Percentiles rank a stretch among this genome's conserved stretches.
Evolutionary conservation across 2,888 invertebrate species (phyloP).

Genomic region (Girardia tigrina): DNA sequence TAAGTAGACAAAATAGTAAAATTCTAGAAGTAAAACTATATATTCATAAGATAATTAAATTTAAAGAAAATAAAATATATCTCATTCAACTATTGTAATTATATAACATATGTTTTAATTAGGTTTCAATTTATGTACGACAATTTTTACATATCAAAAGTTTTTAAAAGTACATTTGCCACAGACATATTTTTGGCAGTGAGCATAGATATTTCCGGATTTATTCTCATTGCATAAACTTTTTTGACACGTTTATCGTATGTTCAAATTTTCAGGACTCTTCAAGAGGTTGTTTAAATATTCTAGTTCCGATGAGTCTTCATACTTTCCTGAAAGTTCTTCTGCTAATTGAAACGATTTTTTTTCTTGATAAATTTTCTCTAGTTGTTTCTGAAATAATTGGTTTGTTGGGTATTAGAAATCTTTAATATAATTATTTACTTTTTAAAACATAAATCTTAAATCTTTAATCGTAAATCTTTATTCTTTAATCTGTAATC

Average conservation of each 20-base stretch:
- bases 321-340: slow-evolving; percentile 17
- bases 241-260: background rate
- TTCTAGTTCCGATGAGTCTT: slow-evolving; percentile 23
- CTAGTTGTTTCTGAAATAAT: slow-evolving; percentile 1
- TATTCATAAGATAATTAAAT: too few relatives aligned
- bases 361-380: slow-evolving; percentile 9
- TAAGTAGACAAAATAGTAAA: too few relatives aligned
- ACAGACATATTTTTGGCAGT: slow-evolving; percentile 11
- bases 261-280: background rate
- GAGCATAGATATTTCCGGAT: slow-evolving; percentile 15
- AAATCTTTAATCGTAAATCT: too few relatives aligned
- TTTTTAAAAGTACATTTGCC: slow-evolving; percentile 17
- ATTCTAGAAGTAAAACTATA: too few relatives aligned
- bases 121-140: slow-evolving; percentile 11
- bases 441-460: too few relatives aligned
- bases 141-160: background rate
- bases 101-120: slow-evolving; percentile 14
- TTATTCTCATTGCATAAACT: slow-evolving; percentile 7
- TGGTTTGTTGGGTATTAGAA: too few relatives aligned
- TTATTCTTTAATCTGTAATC: too few relatives aligned
- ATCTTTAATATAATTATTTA: too few relatives aligned
- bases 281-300: too few relatives aligned
- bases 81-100: slow-evolving; percentile 19
- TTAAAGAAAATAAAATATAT: slow-evolving; percentile 23
- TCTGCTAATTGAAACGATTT: slow-evolving; percentile 7